Evolutionary conservation across 1,140 invertebrate species (phyloP).

Genomic region (Drosophila pallidifrons): DNA sequence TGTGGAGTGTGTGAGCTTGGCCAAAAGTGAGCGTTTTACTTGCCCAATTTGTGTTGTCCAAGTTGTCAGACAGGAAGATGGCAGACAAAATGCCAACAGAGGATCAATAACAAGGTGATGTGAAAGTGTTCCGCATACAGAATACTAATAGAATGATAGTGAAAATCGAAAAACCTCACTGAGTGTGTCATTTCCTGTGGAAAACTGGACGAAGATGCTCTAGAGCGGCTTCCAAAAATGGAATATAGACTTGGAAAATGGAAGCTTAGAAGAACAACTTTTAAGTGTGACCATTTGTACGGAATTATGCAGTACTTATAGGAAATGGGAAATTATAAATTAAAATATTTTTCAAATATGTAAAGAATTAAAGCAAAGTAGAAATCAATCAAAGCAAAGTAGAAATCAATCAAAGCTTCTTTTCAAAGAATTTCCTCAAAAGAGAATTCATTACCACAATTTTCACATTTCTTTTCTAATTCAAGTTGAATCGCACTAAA

Average conservation of each 20-base stretch:
- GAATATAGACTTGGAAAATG: neutral
- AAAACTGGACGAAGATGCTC: slow-evolving; percentile 1
- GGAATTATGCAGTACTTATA: neutral
- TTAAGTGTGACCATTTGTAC: neutral
- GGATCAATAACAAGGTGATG: slow-evolving; percentile 41
- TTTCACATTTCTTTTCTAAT: no score
- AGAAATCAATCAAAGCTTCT: no score
- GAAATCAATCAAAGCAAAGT: no score
- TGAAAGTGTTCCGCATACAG: slow-evolving; percentile 62
- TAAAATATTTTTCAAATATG: no score
- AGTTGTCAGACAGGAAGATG: slow-evolving; percentile 77
- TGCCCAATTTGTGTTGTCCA: slow-evolving; percentile 74
- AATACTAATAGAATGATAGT: slow-evolving; percentile 61
- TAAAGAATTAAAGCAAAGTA: no score
- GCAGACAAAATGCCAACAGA: slow-evolving; percentile 16
- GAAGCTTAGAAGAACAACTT: neutral
- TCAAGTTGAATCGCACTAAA: no score
- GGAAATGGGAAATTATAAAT: no score
- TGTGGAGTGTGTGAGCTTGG: slow-evolving; percentile 48
- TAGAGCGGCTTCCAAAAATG: neutral
- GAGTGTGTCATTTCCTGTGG: slow-evolving; percentile 58
- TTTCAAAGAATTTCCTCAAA: no score
- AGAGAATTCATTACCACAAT: no score
- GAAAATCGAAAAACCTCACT: slow-evolving; percentile 60
- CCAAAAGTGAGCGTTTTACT: slow-evolving; percentile 78